Percentiles rank a stretch among this genome's conserved stretches.
Evolutionary conservation across 2,797 vertebrate genomes (phyloP).

Genomic region (Chiroxiphia lanceolata): DNA sequence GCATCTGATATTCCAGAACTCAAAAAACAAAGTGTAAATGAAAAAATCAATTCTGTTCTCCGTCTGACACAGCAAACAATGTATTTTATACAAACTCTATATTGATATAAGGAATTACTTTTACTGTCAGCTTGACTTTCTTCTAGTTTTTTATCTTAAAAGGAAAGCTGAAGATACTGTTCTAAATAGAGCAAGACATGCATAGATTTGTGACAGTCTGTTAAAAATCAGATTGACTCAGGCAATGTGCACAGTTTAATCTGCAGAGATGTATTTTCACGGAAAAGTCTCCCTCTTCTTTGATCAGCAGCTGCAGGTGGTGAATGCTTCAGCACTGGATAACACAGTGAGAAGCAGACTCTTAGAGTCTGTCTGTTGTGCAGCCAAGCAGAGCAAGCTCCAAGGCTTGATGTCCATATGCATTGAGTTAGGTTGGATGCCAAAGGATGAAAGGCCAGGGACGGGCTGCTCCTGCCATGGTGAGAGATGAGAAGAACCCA

Average conservation of each 20-base stretch:
- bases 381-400: neutral
- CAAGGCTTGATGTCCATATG: accelerated
- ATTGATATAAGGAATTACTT: neutral
- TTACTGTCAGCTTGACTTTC: neutral
- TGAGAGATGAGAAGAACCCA: neutral
- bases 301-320: constrained; percentile 9
- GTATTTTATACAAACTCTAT: neutral
- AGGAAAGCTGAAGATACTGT: neutral
- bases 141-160: constrained; percentile 31
- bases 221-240: constrained; percentile 3
- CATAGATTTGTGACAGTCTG: neutral
- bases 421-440: neutral
- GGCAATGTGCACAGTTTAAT: neutral
- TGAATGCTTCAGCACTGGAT: neutral
- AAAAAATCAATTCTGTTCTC: neutral
- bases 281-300: neutral
- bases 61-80: constrained; percentile 22
- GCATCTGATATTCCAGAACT: neutral
- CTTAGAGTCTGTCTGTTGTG: accelerated
- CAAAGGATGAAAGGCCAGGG: neutral
- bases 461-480: accelerated
- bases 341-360: neutral
- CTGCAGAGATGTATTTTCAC: neutral
- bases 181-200: neutral
- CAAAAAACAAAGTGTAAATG: neutral